A percentile compares a stretch with the other conserved stretches of the same genome.
Conservation (phyloP, 2,888 invertebrate genomes). For the Piscicola geometra region DNA sequence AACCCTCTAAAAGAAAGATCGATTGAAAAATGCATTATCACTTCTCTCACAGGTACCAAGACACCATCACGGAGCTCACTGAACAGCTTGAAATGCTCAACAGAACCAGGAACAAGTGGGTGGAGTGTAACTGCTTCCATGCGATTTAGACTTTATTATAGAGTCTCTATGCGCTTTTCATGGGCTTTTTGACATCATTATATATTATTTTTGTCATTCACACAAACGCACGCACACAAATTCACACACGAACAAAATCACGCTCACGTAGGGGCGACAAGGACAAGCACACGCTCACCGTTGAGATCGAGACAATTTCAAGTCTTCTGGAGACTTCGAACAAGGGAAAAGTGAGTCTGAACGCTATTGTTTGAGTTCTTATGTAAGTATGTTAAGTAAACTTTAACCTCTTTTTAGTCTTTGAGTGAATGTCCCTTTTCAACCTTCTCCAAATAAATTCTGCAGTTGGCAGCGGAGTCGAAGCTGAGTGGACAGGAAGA, state of each 20-base stretch:
- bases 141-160: too few relatives aligned
- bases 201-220: background rate
- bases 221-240: too few relatives aligned
- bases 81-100: constrained; percentile 95
- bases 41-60: constrained; percentile 67
- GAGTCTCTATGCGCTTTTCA: background rate
- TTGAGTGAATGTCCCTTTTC: too few relatives aligned
- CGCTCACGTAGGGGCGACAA: constrained; percentile 79
- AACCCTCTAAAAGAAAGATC: constrained; percentile 84
- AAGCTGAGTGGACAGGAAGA: constrained; percentile 78
- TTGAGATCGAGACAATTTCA: constrained; percentile 94
- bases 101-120: constrained; percentile 60
- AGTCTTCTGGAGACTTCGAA: constrained; percentile 87
- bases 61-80: constrained; percentile 93
- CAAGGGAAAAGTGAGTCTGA: constrained; percentile 79
- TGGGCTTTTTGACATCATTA: background rate
- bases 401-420: too few relatives aligned
- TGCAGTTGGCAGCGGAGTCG: constrained; percentile 55
- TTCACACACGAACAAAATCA: background rate
- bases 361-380: too few relatives aligned
- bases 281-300: constrained; percentile 94
- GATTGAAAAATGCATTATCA: too few relatives aligned
- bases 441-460: too few relatives aligned
- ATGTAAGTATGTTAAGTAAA: too few relatives aligned
- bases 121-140: background rate